These are phyloP conservation scores for Enteromius fasciolatus DNA, from an alignment of 2,797 vertebrate species.

Conservation along the genomic window DNA sequence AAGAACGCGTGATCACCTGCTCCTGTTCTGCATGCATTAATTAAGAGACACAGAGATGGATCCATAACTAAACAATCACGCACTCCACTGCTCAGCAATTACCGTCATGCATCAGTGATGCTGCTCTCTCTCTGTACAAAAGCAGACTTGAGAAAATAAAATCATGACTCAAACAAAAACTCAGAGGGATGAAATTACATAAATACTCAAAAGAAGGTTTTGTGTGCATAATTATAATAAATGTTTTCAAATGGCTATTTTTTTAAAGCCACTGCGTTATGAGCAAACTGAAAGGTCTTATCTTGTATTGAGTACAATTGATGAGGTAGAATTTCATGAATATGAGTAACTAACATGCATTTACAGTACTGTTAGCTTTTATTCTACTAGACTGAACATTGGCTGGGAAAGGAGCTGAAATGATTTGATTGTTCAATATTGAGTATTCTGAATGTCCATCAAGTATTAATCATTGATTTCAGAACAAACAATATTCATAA, in stretches of 20 bases:
- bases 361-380: not conserved
- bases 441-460: not conserved
- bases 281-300: not conserved
- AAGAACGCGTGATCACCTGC: constrained; percentile 73
- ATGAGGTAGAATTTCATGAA: not conserved
- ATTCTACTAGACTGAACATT: not conserved
- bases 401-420: not conserved
- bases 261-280: not conserved
- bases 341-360: not conserved
- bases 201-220: not conserved
- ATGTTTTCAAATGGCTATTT: not conserved
- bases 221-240: not conserved
- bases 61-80: constrained; percentile 36
- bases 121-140: constrained; percentile 10
- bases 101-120: constrained; percentile 27
- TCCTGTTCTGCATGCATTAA: constrained; percentile 55
- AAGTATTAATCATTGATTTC: not conserved
- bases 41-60: constrained; percentile 39
- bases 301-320: not conserved
- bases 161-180: constrained; percentile 12
- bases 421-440: not conserved
- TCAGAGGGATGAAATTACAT: constrained; percentile 1
- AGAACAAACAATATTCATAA: not conserved
- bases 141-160: constrained; percentile 10
- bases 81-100: constrained; percentile 25